A percentile compares a stretch with the other conserved stretches of the same genome.
Evolutionary conservation across 1,140 invertebrate genomes (phyloP).

Genomic region (Epicauta chinensis): DNA sequence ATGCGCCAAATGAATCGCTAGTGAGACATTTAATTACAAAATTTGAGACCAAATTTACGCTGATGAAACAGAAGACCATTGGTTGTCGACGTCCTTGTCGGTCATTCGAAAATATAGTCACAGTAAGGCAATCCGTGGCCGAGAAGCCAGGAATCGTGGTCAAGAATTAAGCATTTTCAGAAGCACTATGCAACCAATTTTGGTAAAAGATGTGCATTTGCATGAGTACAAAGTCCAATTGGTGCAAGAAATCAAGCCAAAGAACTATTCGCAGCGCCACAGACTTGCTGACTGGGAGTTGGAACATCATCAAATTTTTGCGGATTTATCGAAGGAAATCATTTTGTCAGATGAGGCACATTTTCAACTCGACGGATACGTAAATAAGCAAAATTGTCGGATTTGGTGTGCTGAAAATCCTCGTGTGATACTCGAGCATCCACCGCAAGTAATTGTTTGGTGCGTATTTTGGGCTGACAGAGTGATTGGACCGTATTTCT

Average conservation of each 20-base stretch:
- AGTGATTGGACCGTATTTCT: no score
- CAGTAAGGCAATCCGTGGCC: conserved; percentile 8
- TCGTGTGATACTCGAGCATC: no score
- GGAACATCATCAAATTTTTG: neutral
- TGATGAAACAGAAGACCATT: neutral
- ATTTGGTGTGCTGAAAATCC: no score
- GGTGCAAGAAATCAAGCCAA: conserved; percentile 18
- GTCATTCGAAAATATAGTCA: conserved; percentile 5
- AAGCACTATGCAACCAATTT: conserved; percentile 24
- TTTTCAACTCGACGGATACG: no score
- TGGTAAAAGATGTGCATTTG: conserved; percentile 24
- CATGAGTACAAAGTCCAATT: conserved; percentile 25
- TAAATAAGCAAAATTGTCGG: no score
- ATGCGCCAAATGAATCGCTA: neutral
- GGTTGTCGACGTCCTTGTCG: neutral
- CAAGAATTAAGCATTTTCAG: conserved; percentile 22
- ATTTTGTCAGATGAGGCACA: no score
- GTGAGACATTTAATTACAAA: no score
- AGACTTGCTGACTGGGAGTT: neutral
- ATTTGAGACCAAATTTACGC: neutral
- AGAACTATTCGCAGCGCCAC: neutral
- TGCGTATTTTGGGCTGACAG: no score
- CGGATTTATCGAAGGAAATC: no score
- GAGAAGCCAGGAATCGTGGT: conserved; percentile 14
- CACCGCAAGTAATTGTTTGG: no score